Evolutionary conservation across 2,113 vertebrate species (phyloP).

Genomic region (Petromus typicus): DNA sequence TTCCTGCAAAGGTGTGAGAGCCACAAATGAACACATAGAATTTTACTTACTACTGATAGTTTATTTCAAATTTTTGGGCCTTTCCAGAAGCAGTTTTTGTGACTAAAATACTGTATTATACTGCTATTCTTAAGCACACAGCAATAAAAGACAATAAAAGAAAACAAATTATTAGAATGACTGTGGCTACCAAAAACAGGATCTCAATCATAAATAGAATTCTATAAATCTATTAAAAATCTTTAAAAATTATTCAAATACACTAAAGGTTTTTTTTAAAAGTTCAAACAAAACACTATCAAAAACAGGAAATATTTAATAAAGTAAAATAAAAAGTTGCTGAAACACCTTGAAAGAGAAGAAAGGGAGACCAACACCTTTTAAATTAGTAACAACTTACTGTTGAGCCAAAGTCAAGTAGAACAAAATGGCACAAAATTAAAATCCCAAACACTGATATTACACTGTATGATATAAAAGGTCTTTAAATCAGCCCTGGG

Average conservation of each 20-base stretch:
- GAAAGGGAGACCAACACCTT: background rate
- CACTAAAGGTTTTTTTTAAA: background rate
- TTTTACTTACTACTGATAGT: background rate
- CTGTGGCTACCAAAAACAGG: background rate
- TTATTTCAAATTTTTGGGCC: background rate
- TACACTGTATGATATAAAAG: background rate
- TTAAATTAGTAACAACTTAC: background rate
- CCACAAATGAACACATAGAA: background rate
- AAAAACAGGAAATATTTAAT: background rate
- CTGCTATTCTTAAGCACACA: conserved; percentile 31
- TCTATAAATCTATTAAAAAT: conserved; percentile 19
- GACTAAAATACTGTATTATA: conserved; percentile 39
- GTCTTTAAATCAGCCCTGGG: background rate
- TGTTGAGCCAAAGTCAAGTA: background rate
- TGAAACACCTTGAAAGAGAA: background rate
- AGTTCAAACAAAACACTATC: background rate
- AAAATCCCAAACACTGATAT: background rate
- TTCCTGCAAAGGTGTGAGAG: background rate
- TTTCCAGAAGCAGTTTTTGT: conserved; percentile 43
- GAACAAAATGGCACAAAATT: background rate
- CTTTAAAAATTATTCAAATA: background rate
- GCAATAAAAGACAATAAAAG: conserved; percentile 11
- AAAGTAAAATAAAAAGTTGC: conserved; percentile 12
- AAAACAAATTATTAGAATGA: background rate
- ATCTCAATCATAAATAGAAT: conserved; percentile 33